Percentiles rank a stretch among this genome's conserved stretches.
Evolutionary conservation across 2,888 invertebrate species (phyloP).

Genomic region (Pollenia angustigena): DNA sequence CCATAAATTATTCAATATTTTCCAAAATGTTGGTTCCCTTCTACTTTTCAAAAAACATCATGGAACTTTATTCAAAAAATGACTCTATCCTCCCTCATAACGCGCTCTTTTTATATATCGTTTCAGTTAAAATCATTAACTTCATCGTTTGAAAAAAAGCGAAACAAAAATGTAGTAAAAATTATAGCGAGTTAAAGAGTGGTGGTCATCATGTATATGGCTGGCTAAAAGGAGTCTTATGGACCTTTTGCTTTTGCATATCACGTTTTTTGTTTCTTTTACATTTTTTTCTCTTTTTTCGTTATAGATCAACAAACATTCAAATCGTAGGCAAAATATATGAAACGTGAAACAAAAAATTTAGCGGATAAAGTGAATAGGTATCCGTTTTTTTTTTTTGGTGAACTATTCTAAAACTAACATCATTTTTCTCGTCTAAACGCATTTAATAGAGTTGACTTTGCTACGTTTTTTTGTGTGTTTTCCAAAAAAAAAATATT

Average conservation of each 20-base stretch:
- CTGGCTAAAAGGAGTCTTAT: conserved; percentile 67
- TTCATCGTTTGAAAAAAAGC: conserved; percentile 39
- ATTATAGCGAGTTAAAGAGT: conserved; percentile 28
- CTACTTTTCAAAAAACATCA: not conserved
- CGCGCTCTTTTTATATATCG: not conserved
- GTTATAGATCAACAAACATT: conserved; percentile 27
- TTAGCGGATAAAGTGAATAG: conserved; percentile 9
- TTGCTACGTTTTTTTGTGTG: conserved; percentile 1
- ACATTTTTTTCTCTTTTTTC: not conserved
- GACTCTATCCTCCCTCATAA: not conserved
- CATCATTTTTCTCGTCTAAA: conserved; percentile 66
- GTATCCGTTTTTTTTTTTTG: conserved; percentile 44
- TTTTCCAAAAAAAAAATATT: not conserved
- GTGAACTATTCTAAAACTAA: conserved; percentile 68
- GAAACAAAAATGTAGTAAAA: conserved; percentile 18
- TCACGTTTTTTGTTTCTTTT: conserved; percentile 51
- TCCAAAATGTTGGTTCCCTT: no score
- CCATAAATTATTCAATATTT: no score
- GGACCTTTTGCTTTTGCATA: conserved; percentile 68
- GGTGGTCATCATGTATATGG: conserved; percentile 57
- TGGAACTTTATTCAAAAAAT: not conserved
- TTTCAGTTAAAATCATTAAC: conserved; percentile 46
- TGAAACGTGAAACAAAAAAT: not conserved
- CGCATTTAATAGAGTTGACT: conserved; percentile 71
- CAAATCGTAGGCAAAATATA: conserved; percentile 40